phyloP scores from a whole-genome alignment of 2,888 invertebrate species.

The Epinotia ramella region DNA sequence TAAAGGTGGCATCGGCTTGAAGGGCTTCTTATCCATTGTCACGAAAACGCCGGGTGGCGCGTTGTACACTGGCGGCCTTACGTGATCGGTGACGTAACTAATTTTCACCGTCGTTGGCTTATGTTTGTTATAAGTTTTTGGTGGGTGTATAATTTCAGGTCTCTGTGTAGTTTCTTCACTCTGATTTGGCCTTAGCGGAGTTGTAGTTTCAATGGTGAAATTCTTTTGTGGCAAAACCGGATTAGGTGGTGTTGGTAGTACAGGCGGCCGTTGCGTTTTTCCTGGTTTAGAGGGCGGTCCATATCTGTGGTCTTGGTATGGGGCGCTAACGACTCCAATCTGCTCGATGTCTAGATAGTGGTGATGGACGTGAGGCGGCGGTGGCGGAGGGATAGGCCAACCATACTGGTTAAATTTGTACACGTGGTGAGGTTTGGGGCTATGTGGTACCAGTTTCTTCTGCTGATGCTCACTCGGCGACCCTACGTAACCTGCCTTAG shows the following conservation, averaged over 20 bases:
- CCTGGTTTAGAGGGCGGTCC: conserved; percentile 59
- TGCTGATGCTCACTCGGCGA: conserved; percentile 63
- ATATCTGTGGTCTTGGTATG: conserved; percentile 62
- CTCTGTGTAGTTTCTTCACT: conserved; percentile 62
- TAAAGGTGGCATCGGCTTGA: conserved; percentile 80
- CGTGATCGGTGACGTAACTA: conserved; percentile 69
- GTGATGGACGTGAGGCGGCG: conserved; percentile 59
- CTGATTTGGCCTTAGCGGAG: conserved; percentile 54
- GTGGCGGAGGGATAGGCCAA: conserved; percentile 62
- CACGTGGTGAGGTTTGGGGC: conserved; percentile 60
- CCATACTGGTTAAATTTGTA: conserved; percentile 57
- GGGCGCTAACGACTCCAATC: conserved; percentile 51
- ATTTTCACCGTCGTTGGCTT: conserved; percentile 63
- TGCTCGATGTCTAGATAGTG: conserved; percentile 60
- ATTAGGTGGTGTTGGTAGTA: conserved; percentile 67
- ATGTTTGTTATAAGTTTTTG: conserved; percentile 61
- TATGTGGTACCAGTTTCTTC: conserved; percentile 64
- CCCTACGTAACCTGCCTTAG: conserved; percentile 66
- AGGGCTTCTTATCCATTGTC: conserved; percentile 80
- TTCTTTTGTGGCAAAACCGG: conserved; percentile 55
- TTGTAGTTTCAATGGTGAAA: conserved; percentile 57
- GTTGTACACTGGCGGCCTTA: conserved; percentile 77
- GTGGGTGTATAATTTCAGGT: conserved; percentile 58
- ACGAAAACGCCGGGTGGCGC: conserved; percentile 80
- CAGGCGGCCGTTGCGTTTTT: conserved; percentile 69